Conservation (phyloP, 1,140 invertebrate species). For the Drosophila kohkoa region DNA sequence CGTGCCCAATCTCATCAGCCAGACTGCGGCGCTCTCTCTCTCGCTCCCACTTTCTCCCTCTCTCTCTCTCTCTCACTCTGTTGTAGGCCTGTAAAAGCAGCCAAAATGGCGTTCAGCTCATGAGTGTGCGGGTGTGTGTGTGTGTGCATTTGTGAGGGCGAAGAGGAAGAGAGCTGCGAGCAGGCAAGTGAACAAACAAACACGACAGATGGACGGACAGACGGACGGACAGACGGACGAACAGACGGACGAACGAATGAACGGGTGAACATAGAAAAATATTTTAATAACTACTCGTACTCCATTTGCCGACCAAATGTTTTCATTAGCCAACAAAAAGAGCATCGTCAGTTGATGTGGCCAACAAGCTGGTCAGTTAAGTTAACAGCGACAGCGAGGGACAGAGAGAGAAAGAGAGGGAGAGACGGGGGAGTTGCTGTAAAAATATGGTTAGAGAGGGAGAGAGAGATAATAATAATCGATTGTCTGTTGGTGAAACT, state of each 20-base stretch:
- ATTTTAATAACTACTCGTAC: constrained; percentile 76
- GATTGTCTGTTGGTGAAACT: constrained; percentile 24
- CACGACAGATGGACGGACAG: not conserved
- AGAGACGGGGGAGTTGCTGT: not conserved
- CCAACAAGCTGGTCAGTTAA: constrained; percentile 20
- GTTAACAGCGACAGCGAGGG: constrained; percentile 8
- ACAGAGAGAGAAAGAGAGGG: not conserved
- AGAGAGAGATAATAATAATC: constrained; percentile 24
- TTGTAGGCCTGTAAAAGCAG: constrained; percentile 6
- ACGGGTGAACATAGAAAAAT: constrained; percentile 66
- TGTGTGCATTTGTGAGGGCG: not conserved
- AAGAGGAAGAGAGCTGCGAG: not conserved
- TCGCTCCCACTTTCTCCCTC: no score
- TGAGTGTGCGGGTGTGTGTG: not conserved
- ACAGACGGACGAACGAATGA: not conserved
- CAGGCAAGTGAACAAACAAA: not conserved
- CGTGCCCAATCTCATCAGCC: constrained; percentile 31
- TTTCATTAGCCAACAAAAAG: constrained; percentile 73
- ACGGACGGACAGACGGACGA: not conserved
- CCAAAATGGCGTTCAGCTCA: constrained; percentile 23
- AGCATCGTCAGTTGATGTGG: constrained; percentile 17
- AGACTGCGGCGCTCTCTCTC: constrained; percentile 5
- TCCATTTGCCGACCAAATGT: constrained; percentile 63
- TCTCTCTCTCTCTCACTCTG: no score
- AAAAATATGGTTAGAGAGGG: not conserved